Conservation (phyloP, 2,797 vertebrate genomes). For the Aphelocoma californica region DNA sequence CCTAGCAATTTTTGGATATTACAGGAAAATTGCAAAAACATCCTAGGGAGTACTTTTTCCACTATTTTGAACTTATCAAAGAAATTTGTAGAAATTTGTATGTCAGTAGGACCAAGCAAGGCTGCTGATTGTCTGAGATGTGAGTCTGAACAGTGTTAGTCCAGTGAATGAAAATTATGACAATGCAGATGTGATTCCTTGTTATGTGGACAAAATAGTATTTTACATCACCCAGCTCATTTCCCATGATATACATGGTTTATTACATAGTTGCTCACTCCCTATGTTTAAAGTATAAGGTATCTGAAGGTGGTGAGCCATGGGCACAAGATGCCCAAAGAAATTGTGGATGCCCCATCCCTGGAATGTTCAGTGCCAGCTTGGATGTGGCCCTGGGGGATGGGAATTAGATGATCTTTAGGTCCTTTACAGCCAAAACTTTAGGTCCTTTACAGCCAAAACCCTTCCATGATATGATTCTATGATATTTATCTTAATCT, state of each 20-base stretch:
- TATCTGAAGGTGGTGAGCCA: background rate
- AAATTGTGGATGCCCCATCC: background rate
- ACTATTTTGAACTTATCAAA: background rate
- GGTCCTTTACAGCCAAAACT: background rate
- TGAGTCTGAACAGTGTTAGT: background rate
- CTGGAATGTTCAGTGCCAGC: background rate
- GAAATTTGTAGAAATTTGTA: background rate
- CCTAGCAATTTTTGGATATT: background rate
- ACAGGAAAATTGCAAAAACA: background rate
- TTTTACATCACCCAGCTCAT: background rate
- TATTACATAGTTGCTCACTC: background rate
- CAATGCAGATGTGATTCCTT: background rate
- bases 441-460: background rate
- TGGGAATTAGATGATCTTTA: background rate
- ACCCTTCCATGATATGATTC: background rate
- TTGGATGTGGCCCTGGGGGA: background rate
- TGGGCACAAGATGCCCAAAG: background rate
- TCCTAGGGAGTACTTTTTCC: background rate
- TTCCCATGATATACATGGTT: background rate
- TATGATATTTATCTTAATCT: background rate
- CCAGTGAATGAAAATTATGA: background rate
- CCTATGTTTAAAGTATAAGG: background rate
- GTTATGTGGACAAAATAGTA: background rate
- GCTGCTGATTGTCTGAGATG: background rate
- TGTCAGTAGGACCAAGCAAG: background rate